Base-by-base conservation (phyloP, 2,888 invertebrate species). In the Drosophila suboccidentalis region DNA sequence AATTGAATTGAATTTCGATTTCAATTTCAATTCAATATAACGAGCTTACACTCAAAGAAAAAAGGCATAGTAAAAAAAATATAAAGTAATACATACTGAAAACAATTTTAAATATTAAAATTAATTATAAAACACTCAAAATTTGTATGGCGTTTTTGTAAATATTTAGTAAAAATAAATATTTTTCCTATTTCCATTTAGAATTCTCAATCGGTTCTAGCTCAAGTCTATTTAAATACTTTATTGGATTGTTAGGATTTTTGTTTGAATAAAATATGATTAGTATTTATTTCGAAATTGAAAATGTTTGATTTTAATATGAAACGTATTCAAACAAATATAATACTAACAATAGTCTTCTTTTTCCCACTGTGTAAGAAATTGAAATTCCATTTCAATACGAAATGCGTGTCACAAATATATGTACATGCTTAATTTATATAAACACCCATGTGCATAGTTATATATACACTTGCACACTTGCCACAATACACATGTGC, bases 331-430 rank as follows among this genome's bases (percentile, higher is more conserved):
- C 13, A n/a, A 36, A 13, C 4, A n/a, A 2, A 38, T 13, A 13
- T 26, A 26, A 26, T 5, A 26, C 26, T 26, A 5, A 6, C 6
- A 26, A n/a, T n/a, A 38, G 13, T 38, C n/a, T 38, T 38, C 2
- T 6, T 38, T 38, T 38, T n/a, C 13, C 8, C n/a, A 8, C 36
- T 32, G 46, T 41, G 43, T 44, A 26, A 10, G 13, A 70, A 76
- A 68, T 87, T 85, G 71, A 67, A 73, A 82, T 87, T 79, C 82
- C 69, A 82, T 47, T 64, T 63, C 63, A 41, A 49, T 47, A 22
- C 55, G 46, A 47, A 65, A 72, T 87, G 65, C 50, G 67, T 44
- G 53, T 36, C 62, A 68, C 63, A 61, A 65, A 64, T 66, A 49
- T 44, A 62, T 58, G 83, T 65, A 76, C 75, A 84, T 78, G 68